phyloP scores from a whole-genome alignment of 2,888 invertebrate species.

The Meteorus cinctellus region DNA sequence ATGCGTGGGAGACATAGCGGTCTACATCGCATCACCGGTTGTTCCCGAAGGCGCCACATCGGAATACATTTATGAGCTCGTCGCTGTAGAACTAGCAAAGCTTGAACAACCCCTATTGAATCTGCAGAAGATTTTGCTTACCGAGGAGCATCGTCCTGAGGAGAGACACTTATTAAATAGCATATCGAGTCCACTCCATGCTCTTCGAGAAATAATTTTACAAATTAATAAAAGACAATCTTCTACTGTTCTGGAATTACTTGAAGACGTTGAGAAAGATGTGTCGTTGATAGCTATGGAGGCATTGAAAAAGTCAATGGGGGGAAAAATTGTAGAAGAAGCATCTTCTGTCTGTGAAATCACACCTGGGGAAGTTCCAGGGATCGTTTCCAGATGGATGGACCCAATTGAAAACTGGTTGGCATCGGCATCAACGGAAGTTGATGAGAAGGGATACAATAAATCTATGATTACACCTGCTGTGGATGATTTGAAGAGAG shows the following conservation, averaged over 20 bases:
- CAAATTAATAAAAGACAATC: slow-evolving; percentile 54
- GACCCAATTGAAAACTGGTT: slow-evolving; percentile 60
- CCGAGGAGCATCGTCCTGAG: slow-evolving; percentile 56
- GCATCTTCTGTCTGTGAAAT: slow-evolving; percentile 39
- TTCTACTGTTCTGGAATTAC: slow-evolving; percentile 57
- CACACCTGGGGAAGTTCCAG: slow-evolving; percentile 50
- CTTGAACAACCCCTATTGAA: slow-evolving; percentile 62
- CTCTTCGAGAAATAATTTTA: slow-evolving; percentile 56
- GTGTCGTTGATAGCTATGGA: slow-evolving; percentile 58
- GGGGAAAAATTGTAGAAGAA: slow-evolving; percentile 42
- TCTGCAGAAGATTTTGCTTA: slow-evolving; percentile 61
- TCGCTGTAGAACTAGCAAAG: slow-evolving; percentile 57
- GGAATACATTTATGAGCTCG: slow-evolving; percentile 54
- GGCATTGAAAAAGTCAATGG: slow-evolving; percentile 54
- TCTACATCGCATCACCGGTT: slow-evolving; percentile 59
- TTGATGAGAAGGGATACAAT: slow-evolving; percentile 45
- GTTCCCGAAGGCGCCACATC: slow-evolving; percentile 49
- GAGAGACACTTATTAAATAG: slow-evolving; percentile 60
- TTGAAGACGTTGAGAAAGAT: slow-evolving; percentile 65
- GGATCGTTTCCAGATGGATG: slow-evolving; percentile 51
- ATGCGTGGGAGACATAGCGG: slow-evolving; percentile 59
- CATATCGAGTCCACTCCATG: slow-evolving; percentile 59
- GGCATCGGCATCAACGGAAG: slow-evolving; percentile 55
- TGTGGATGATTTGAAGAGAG: slow-evolving; percentile 56
- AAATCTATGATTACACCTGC: slow-evolving; percentile 52